Base-by-base conservation (phyloP, 2,888 invertebrate genomes). In the Diaperis boleti region DNA sequence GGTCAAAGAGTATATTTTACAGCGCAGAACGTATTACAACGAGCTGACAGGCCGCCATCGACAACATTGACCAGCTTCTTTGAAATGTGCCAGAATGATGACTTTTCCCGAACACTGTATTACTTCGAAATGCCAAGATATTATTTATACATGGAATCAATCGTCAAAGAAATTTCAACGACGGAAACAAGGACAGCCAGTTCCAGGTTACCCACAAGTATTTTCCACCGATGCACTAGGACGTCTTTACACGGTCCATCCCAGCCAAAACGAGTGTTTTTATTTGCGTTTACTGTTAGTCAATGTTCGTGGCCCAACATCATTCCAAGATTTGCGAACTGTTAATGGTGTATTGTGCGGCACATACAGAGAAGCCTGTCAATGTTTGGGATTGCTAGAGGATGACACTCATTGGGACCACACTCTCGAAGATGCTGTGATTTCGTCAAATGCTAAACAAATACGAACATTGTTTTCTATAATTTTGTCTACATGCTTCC, bases 81-180 rank as follows among this genome's bases (percentile, higher is more conserved):
- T n/a, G 33, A 33, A n/a, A 33, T n/a, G 33, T 33, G 33, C 33
- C 33, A 33, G n/a, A 33, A 33, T 3, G 33, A 33, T 33, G n/a
- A 33, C n/a, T 33, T 74, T 62, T 72, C 72, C 56, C 59, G 67
- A 72, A 76, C 77, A 17, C 64, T 77, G 56, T 67, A 78, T 11
- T 78, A 78, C 66, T 71, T 72, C 11, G 76, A 79, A 67, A 70
- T 78, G 65, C 74, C 76, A 65, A 52, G 37, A 13, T 62, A 62
- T 59, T 62, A n/a, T n/a, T n/a, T n/a, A 41, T 22, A 59, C 50
- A 22, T 59, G 62, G 50, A 42, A 76, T 72, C 55, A 59, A 70
- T 74, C 74, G 45, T 77, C 74, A 64, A 70, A 71, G 67, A 78
- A 74, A 62, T 64, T 73, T 69, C 4, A 7, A n/a, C 68, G 74